Base-by-base conservation (phyloP, 2,113 vertebrate species). In the Lutjanus erythropterus region DNA sequence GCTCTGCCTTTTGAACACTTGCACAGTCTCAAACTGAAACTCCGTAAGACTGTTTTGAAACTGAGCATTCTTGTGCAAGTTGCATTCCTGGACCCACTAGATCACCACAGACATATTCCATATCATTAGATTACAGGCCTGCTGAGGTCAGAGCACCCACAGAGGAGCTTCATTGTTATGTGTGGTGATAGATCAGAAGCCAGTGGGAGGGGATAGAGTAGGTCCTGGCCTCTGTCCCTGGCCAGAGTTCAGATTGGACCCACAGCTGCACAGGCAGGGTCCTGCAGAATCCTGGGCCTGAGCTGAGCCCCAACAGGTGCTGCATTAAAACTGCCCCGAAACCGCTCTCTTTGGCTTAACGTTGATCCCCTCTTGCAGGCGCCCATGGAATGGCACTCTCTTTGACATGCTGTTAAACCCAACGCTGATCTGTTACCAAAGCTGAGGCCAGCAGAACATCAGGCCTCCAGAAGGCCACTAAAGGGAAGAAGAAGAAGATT, bases 281-380 rank as follows among this genome's bases (percentile, higher is more conserved):
- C 77, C 71, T 81, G 71, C 75, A 87, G 84, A 86, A 84, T 79
- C 79, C 78, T 37, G 85, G 74, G 69, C 68, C 83, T 56, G 88
- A 82, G 79, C 80, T 89, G 90, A 93, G 88, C 85, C 79, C 50
- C 16, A 75, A 94, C 94, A 95, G 94, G 94, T 95, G 94, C 84
- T 82, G 89, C 84, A 86, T 91, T 91, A 90, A 90, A 89, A 88
- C 50, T 52, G 56, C 50, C 47, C 87, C 64, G 47, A 84, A 89
- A 81, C 60, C 46, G 72, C 84, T 88, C 73, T 90, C 85, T 90
- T 71, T 72, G 87, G 81, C 83, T 92, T 94, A 91, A 75, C 3
- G 71, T 53, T 93, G 86, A 94, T 89, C 91, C 88, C 60, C 44
- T 84, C 81, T 76, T 70, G 86, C 91, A 92, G 85, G 80, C 78